Evolutionary conservation across 2,888 invertebrate species (phyloP), one percentile per base, ranked within the genome.

Genomic region (Dolichomitus sp.): DNA sequence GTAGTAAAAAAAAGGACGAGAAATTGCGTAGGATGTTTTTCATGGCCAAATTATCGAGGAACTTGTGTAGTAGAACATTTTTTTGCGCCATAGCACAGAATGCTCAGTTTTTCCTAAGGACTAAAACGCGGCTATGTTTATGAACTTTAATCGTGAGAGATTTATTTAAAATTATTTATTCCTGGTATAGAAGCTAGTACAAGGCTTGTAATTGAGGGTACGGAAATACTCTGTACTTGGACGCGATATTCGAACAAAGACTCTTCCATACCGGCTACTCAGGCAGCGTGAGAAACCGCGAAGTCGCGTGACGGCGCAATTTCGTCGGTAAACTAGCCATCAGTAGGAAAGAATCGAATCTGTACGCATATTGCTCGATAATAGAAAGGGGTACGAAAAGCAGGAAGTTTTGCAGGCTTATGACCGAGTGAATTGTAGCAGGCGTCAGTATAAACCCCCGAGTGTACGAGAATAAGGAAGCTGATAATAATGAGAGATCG

Each of bases 401-500:
- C 68, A 42, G 52, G 72, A 77, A 77, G 76, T 81, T 59, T 72
- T 42, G 57, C 9, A 30, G 37, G 57, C 50, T 66, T 27, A 12
- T 54, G 27, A 61, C 27, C 40, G 52, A 59, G 66, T 72, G 66
- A 65, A 70, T 73, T 42, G 66, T 61, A 45, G 57, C 23, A 12
- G 19, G 17, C 42, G 33, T 57, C n/a, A 17, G 57, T 33, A 23
- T 23, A 19, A 37, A 23, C 19, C 5, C 11, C 40, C 11, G 61
- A 17, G 61, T 61, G 40, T n/a, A 48, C 57, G 59, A 57, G 45
- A 78, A 59, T 37, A 78, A 50, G 63, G 23, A 74, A 52, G 40
- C 54, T 30, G 50, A 52, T 54, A 61, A 85, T 86, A 87, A 87
- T 81, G 82, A 88, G 85, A 83, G 85, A 85, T 83, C 87, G 84